Conservation (phyloP, 2,113 vertebrate genomes). For the Camelus dromedarius region DNA sequence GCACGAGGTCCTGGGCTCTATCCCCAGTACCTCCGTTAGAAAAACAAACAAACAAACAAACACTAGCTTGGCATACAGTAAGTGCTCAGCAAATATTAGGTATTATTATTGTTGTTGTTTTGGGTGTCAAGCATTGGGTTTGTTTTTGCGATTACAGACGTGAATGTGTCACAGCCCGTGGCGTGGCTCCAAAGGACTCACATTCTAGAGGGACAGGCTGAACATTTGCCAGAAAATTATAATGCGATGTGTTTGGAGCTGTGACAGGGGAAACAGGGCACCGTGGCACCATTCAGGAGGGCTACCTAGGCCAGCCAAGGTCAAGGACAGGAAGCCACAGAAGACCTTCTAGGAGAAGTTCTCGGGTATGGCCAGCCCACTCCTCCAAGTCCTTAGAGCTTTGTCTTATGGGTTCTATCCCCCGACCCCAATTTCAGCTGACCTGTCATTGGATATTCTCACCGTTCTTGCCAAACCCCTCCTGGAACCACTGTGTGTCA, state of each 20-base stretch:
- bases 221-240: not conserved
- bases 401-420: not conserved
- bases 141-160: not conserved
- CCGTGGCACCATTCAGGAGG: not conserved
- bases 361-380: not conserved
- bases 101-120: not conserved
- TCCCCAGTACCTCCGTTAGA: too few species aligned
- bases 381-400: not conserved
- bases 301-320: not conserved
- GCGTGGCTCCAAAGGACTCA: not conserved
- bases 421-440: not conserved
- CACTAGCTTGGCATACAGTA: not conserved
- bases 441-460: not conserved
- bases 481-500: not conserved
- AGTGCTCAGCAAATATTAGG: not conserved
- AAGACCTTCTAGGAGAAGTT: not conserved
- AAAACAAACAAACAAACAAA: too few species aligned
- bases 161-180: not conserved
- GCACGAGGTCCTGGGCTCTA: too few species aligned
- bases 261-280: not conserved
- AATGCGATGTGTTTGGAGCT: not conserved
- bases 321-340: not conserved
- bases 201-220: not conserved
- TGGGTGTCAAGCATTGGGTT: not conserved
- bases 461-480: not conserved